phyloP scores from a whole-genome alignment of 2,797 vertebrate species.

The Xiphorhynchus erythropygius region DNA sequence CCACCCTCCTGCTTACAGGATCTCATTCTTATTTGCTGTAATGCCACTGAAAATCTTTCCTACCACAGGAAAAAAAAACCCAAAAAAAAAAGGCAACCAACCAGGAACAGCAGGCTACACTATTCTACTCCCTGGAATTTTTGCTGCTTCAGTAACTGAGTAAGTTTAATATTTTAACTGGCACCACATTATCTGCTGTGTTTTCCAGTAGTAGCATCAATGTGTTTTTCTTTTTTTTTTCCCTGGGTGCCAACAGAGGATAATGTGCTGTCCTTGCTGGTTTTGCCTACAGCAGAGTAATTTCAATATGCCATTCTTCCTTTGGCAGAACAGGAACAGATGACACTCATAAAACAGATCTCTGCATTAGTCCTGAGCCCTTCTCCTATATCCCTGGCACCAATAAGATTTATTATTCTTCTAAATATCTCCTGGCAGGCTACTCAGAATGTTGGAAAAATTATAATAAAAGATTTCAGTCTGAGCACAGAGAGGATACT shows the following conservation, averaged over 20 bases:
- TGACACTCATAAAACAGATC: conserved; percentile 52
- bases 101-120: neutral
- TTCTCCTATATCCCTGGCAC: conserved; percentile 27
- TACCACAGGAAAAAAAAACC: neutral
- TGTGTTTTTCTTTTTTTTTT: neutral
- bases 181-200: neutral
- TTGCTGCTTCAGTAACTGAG: neutral
- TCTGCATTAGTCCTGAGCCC: conserved; percentile 34
- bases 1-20: neutral
- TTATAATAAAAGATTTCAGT: neutral
- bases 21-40: neutral
- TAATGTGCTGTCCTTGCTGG: conserved; percentile 41
- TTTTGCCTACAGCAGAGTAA: conserved; percentile 59
- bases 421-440: conserved; percentile 41
- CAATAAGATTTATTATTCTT: conserved; percentile 40
- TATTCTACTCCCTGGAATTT: neutral
- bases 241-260: neutral
- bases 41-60: neutral
- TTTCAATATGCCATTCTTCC: conserved; percentile 61
- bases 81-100: neutral
- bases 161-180: neutral
- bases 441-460: conserved; percentile 22
- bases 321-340: conserved; percentile 52
- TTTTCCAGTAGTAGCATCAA: neutral
- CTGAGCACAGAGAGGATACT: neutral